A percentile compares a stretch with the other conserved stretches of the same genome.
Evolutionary conservation across 2,113 vertebrate species (phyloP).

Genomic region (Mionectes macconnelli): DNA sequence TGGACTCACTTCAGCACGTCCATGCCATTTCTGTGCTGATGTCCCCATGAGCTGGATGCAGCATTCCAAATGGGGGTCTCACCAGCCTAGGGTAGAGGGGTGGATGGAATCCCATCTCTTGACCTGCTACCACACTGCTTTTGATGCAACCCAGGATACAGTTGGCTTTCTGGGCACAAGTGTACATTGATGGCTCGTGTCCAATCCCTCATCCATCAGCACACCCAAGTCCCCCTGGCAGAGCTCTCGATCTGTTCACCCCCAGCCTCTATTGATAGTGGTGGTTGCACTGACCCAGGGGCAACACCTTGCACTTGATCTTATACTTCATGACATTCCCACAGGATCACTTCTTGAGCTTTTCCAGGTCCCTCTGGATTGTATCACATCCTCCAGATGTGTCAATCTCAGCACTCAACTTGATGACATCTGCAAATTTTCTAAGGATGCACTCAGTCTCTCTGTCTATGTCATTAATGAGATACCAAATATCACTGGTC

Average conservation of each 20-base stretch:
- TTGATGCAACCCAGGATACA: neutral
- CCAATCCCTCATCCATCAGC: neutral
- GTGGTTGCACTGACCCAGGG: neutral
- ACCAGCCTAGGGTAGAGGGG: neutral
- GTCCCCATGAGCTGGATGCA: neutral
- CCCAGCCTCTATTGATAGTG: neutral
- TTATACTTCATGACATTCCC: neutral
- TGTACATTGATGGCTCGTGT: neutral
- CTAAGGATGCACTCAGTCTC: neutral
- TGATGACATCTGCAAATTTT: neutral
- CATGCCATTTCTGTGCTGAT: neutral
- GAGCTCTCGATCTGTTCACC: neutral
- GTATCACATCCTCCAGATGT: neutral
- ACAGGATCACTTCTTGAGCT: neutral
- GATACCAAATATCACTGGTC: neutral
- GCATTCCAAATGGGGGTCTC: neutral
- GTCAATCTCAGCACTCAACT: neutral
- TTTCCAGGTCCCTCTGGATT: neutral
- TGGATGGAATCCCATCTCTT: neutral
- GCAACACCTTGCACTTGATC: neutral
- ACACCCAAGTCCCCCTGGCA: neutral
- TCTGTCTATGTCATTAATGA: neutral
- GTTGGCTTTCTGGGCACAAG: neutral
- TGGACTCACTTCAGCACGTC: neutral
- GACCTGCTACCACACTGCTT: neutral